phyloP scores from a whole-genome alignment of 2,113 vertebrate genomes.

The Bubo bubo region DNA sequence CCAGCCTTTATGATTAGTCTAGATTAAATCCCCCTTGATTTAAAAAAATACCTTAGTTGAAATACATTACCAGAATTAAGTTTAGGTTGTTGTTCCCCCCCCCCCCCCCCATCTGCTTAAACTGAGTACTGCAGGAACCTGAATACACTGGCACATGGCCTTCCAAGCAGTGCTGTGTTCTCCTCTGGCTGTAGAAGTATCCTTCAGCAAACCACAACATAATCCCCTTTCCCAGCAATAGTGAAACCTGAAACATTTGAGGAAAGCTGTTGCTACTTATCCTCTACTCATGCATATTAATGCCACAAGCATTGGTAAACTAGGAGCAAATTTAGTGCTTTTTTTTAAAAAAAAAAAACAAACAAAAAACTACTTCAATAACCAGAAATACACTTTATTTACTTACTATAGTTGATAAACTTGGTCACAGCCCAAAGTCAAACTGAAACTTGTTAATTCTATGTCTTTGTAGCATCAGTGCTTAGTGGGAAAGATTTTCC shows the following conservation, averaged over 20 bases:
- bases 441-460: not conserved
- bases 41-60: not conserved
- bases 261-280: not conserved
- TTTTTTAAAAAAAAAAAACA: not conserved
- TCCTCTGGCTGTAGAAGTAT: not conserved
- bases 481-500: not conserved
- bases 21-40: not conserved
- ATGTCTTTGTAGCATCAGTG: not conserved
- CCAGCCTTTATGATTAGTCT: not conserved
- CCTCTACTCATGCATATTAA: not conserved
- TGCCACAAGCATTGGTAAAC: not conserved
- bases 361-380: not conserved
- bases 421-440: not conserved
- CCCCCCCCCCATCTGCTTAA: not conserved
- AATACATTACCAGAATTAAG: not conserved
- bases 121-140: not conserved
- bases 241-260: not conserved
- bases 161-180: not conserved
- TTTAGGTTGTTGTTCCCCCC: not conserved
- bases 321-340: not conserved
- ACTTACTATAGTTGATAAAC: not conserved
- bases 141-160: not conserved
- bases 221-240: not conserved
- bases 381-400: not conserved
- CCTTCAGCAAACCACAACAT: not conserved